A percentile compares a stretch with the other conserved stretches of the same genome.
Evolutionary conservation across 2,113 vertebrate species (phyloP).

Genomic region (Camelus dromedarius): DNA sequence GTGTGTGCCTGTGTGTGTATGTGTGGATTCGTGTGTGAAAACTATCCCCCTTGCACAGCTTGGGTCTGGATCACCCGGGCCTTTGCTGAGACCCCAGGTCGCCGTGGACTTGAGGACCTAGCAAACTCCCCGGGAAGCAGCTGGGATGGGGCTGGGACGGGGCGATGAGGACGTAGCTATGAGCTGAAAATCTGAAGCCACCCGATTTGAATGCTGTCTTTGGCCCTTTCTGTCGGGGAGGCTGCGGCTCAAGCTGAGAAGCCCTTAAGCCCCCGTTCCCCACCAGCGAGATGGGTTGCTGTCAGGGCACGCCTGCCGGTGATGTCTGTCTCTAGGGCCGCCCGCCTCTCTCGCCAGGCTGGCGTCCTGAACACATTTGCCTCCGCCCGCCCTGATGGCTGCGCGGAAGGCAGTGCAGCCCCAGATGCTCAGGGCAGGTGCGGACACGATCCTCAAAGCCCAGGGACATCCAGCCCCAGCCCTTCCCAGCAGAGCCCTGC

Average conservation of each 20-base stretch:
- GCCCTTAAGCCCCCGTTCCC: neutral
- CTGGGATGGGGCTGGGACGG: too few species aligned
- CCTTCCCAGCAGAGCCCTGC: neutral
- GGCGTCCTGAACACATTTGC: neutral
- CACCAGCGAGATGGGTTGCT: neutral
- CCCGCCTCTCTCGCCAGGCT: neutral
- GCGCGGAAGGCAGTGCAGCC: fast-evolving
- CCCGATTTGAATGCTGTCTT: neutral
- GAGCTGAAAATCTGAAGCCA: neutral
- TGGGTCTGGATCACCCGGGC: neutral
- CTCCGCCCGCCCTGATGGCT: neutral
- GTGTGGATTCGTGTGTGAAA: neutral
- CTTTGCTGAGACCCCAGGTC: neutral
- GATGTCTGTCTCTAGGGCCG: neutral
- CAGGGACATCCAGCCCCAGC: neutral
- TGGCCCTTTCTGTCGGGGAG: neutral
- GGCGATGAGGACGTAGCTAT: fast-evolving
- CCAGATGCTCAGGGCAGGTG: neutral
- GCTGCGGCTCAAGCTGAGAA: too few species aligned
- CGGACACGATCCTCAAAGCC: neutral
- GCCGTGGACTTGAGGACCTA: neutral
- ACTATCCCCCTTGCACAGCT: neutral
- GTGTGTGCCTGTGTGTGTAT: neutral
- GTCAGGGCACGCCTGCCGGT: fast-evolving
- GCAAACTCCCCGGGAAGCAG: neutral